Conservation (phyloP, 1,140 invertebrate genomes). For the Acromyrmex heyeri region DNA sequence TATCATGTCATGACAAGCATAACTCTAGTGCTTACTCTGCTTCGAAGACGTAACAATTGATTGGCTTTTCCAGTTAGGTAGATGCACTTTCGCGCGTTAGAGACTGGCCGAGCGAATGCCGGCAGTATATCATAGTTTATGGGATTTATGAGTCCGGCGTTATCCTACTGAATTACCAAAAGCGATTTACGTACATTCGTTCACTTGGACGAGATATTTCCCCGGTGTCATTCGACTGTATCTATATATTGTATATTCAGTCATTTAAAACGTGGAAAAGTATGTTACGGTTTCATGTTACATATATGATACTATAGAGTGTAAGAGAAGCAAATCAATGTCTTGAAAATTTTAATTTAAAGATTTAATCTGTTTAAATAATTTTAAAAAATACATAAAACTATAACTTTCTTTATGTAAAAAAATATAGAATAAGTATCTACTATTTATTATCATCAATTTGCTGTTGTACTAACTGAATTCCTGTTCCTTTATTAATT, state of each 20-base stretch:
- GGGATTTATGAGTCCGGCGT: slow-evolving; percentile 72
- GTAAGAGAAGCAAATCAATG: background rate
- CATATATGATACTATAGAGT: background rate
- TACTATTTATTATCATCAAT: background rate
- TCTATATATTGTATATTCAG: background rate
- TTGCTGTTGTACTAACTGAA: background rate
- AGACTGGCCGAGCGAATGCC: slow-evolving; percentile 35
- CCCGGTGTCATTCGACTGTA: background rate
- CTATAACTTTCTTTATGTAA: background rate
- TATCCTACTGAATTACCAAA: slow-evolving; percentile 75
- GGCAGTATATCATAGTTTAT: slow-evolving; percentile 76
- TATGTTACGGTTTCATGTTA: background rate
- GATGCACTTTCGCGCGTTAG: slow-evolving; percentile 20
- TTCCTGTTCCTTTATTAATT: background rate
- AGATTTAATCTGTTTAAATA: background rate
- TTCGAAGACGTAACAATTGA: slow-evolving; percentile 65
- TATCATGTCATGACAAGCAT: background rate
- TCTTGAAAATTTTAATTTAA: background rate
- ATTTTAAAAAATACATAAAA: background rate
- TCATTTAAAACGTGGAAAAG: slow-evolving; percentile 4
- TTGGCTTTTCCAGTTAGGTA: slow-evolving; percentile 65
- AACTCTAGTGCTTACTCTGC: slow-evolving; percentile 48
- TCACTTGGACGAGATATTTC: slow-evolving; percentile 68
- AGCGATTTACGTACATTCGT: slow-evolving; percentile 75
- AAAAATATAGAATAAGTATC: background rate